Conservation (phyloP, 35 echinoderm and acorn worm species). For the Apostichopus japonicus region DNA sequence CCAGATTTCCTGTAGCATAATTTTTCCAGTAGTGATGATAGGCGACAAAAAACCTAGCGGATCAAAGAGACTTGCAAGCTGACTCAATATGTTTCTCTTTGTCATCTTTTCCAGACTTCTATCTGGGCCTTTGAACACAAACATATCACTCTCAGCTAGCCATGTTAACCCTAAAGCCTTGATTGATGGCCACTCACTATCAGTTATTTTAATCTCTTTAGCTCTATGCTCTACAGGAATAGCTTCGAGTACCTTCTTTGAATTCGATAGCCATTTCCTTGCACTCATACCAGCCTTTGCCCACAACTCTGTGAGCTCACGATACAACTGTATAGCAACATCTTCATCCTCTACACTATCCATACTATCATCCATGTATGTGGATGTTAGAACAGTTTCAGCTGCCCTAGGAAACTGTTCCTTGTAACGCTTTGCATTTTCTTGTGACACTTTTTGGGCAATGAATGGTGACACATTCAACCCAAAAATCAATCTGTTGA, state of each 20-base stretch:
- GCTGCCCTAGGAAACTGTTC: conserved; percentile 30
- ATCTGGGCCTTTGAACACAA: conserved; percentile 56
- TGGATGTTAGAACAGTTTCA: conserved; percentile 31
- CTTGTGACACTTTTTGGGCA: conserved; percentile 38
- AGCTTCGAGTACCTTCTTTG: conserved; percentile 34
- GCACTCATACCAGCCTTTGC: conserved; percentile 42
- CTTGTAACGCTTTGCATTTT: conserved; percentile 24
- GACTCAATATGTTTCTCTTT: conserved; percentile 40
- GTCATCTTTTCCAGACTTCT: conserved; percentile 26
- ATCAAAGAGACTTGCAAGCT: conserved; percentile 37
- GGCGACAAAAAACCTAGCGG: conserved; percentile 22
- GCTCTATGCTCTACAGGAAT: conserved; percentile 55
- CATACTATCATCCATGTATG: conserved; percentile 64
- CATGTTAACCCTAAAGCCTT: conserved; percentile 52
- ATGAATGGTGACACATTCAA: conserved; percentile 57
- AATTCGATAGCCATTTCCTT: conserved; percentile 56
- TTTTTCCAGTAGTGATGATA: conserved; percentile 8
- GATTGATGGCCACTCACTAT: conserved; percentile 41
- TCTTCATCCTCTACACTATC: conserved; percentile 44
- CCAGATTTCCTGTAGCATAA: conserved; percentile 51
- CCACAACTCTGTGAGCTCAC: conserved; percentile 38
- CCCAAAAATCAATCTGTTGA: conserved; percentile 50
- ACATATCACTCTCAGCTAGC: conserved; percentile 48
- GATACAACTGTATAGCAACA: conserved; percentile 39
- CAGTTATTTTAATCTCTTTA: conserved; percentile 15